Conservation (phyloP, 1,140 invertebrate species). For the Pogonomyrmex californicus region DNA sequence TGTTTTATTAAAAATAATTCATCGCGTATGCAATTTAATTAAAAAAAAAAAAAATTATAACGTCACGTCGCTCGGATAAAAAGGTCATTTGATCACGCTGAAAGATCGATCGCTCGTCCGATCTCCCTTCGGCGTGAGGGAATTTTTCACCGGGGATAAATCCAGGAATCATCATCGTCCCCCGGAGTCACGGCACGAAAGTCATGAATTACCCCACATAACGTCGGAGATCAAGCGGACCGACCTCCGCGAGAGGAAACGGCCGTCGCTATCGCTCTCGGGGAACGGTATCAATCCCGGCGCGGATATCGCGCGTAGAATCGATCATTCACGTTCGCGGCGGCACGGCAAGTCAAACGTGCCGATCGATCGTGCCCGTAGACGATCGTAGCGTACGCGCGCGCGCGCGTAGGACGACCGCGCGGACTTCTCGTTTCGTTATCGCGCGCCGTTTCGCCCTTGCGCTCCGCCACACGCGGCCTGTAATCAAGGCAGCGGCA, state of each 20-base stretch:
- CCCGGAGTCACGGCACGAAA: conserved; percentile 39
- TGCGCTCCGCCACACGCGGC: not conserved
- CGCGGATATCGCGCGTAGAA: conserved; percentile 72
- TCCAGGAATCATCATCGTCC: conserved; percentile 12
- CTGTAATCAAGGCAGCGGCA: conserved; percentile 56
- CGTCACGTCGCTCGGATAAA: not conserved
- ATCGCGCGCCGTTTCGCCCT: conserved; percentile 32
- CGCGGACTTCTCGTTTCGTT: conserved; percentile 38
- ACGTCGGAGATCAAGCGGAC: conserved; percentile 49
- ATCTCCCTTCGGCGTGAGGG: not conserved
- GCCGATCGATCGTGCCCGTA: conserved; percentile 69
- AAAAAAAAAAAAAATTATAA: not conserved
- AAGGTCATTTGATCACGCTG: not conserved
- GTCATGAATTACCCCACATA: conserved; percentile 49
- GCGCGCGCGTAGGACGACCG: conserved; percentile 52
- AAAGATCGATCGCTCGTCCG: not conserved
- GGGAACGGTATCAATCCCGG: conserved; percentile 72
- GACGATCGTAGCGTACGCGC: conserved; percentile 68
- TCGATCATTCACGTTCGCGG: conserved; percentile 77
- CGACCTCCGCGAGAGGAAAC: conserved; percentile 44
- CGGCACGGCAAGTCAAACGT: conserved; percentile 34
- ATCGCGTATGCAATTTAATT: not conserved
- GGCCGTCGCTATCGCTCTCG: conserved; percentile 36
- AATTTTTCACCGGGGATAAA: conserved; percentile 24
- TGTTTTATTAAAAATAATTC: not conserved